Conservation (phyloP, 2,888 invertebrate genomes). For the Abscondita cerata region DNA sequence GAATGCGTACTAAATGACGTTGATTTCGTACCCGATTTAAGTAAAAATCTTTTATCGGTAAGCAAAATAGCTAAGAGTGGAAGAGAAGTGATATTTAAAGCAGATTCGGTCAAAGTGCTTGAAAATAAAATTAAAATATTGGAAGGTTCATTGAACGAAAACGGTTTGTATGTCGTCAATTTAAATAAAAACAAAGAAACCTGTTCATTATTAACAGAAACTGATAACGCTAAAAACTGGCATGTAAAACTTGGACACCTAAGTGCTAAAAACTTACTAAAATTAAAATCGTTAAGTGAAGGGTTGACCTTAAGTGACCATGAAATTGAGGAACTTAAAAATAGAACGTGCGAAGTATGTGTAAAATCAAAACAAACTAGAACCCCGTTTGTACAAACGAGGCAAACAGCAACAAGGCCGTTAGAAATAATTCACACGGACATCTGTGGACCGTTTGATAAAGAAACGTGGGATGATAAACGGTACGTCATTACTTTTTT, state of each 20-base stretch:
- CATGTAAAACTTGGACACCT: neutral
- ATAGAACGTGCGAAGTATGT: neutral
- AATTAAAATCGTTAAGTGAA: too few relatives aligned
- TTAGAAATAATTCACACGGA: too few relatives aligned
- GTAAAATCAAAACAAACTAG: slow-evolving; percentile 1
- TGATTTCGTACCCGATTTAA: too few relatives aligned
- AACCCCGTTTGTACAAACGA: too few relatives aligned
- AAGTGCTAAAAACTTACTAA: neutral
- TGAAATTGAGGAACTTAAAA: neutral
- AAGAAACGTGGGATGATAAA: neutral
- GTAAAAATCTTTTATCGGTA: too few relatives aligned
- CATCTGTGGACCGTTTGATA: too few relatives aligned
- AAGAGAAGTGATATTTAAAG: neutral
- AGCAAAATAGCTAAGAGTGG: too few relatives aligned
- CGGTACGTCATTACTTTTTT: neutral
- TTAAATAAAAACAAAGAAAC: neutral
- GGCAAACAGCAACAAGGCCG: too few relatives aligned
- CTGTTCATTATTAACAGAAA: neutral
- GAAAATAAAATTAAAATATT: neutral
- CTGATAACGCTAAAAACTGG: neutral
- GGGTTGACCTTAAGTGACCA: too few relatives aligned
- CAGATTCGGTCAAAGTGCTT: neutral
- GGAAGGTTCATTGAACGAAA: neutral
- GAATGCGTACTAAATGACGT: too few relatives aligned
- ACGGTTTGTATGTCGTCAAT: neutral